Conservation (phyloP, 2,888 invertebrate genomes). For the Baccha elongata region DNA sequence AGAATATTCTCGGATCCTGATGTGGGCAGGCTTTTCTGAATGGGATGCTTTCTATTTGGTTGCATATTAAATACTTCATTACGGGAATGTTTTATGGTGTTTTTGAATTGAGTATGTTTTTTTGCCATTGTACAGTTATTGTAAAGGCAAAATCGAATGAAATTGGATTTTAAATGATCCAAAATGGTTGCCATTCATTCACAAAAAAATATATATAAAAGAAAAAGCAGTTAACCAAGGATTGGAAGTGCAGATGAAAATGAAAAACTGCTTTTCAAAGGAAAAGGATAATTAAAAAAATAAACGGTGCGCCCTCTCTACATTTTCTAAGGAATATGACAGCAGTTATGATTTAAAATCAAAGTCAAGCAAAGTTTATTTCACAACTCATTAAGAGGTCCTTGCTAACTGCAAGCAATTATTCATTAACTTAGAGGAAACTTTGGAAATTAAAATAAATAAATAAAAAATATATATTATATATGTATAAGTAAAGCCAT, state of each 20-base stretch:
- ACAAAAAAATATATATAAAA: too few relatives aligned
- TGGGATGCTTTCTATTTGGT: constrained; percentile 68
- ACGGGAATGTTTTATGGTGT: constrained; percentile 74
- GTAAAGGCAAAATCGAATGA: constrained; percentile 60
- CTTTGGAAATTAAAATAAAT: constrained; percentile 59
- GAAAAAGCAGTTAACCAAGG: neutral
- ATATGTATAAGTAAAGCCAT: constrained; percentile 13
- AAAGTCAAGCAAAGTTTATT: constrained; percentile 73
- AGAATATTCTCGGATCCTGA: neutral
- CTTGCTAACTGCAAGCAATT: constrained; percentile 80
- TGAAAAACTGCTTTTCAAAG: constrained; percentile 39
- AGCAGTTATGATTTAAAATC: constrained; percentile 72
- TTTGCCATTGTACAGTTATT: neutral
- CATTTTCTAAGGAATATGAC: constrained; percentile 65
- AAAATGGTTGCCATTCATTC: constrained; percentile 39
- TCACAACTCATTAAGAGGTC: constrained; percentile 74
- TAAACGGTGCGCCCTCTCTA: constrained; percentile 14
- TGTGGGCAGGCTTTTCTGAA: constrained; percentile 53
- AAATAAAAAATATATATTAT: constrained; percentile 28
- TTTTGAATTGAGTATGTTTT: constrained; percentile 46
- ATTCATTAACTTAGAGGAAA: constrained; percentile 79
- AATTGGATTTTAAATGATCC: constrained; percentile 71
- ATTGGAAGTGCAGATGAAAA: neutral
- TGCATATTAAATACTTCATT: constrained; percentile 75
- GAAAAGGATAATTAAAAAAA: constrained; percentile 64